Base-by-base conservation (phyloP, 2,113 vertebrate genomes). In the Theristicus caerulescens region DNA sequence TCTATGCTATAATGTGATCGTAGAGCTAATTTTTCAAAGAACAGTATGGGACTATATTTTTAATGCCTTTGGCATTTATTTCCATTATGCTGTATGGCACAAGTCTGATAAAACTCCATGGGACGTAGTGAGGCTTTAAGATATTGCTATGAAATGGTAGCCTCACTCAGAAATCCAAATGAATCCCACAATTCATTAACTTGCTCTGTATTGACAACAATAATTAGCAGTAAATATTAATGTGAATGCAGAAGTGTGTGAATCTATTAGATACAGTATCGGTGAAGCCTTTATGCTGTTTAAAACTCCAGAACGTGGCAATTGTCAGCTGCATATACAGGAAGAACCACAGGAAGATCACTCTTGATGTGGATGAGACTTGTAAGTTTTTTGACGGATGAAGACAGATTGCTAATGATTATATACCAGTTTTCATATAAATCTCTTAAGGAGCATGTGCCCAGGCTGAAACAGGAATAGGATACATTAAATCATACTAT, bases 151-250 rank as follows among this genome's bases (percentile, higher is more conserved):
- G 36, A 69, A 82, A 18, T 16, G 9, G 61, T 89, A 25, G 7
- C 13, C 14, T 89, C 6, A 8, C 77, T 85, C 40, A 74, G 57
- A 85, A 90, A 90, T n/a, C 36, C 84, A 85, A 40, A 84, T 6
- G 6, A 59, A 85, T 76, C 38, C 26, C 70, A 54, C 38, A 36
- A 7, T 71, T 93, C 0, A 0, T 59, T 82, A 91, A 7, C 36
- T 72, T 91, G 34, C 31, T 85, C 40, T 79, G 24, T 65, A 72
- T 7, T 72, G 52, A n/a, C 44, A 85, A 61, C 46, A 87, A 10
- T 69, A 85, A 95, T 94, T 93, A 89, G 40, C 52, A 90, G 86
- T 61, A 82, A 93, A 84, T 82, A 76, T 87, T 72, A 90, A 85
- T 79, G 25, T 72, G 84, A 24, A 49, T 24, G 52, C 66, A 84